Evolutionary conservation across 2,797 vertebrate genomes (phyloP).

Genomic region (Peromyscus eremicus): DNA sequence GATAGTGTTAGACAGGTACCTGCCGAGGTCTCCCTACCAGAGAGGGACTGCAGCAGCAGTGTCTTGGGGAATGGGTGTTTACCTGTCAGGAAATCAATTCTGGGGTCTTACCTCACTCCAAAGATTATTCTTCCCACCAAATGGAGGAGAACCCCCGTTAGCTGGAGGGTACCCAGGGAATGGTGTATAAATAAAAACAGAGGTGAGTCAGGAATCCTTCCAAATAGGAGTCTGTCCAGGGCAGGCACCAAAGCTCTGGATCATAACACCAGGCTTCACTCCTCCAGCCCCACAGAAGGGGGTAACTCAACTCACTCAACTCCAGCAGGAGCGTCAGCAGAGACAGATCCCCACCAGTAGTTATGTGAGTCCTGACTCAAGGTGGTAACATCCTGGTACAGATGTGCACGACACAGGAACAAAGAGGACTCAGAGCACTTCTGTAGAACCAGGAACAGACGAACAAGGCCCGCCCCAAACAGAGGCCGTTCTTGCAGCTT

Average conservation of each 20-base stretch:
- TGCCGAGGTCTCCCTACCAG: neutral
- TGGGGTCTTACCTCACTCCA: neutral
- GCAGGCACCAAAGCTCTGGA: neutral
- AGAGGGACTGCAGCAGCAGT: neutral
- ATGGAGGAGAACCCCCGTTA: neutral
- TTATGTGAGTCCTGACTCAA: constrained; percentile 29
- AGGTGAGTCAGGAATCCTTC: neutral
- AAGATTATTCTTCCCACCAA: constrained; percentile 25
- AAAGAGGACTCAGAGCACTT: constrained; percentile 61
- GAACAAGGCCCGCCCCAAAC: constrained; percentile 12
- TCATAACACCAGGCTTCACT: neutral
- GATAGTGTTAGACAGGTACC: neutral
- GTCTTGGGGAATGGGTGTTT: neutral
- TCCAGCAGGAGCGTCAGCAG: neutral
- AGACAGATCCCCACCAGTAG: neutral
- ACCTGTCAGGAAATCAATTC: constrained; percentile 4
- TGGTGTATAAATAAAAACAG: neutral
- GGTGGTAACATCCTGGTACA: constrained; percentile 57
- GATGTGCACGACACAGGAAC: constrained; percentile 36
- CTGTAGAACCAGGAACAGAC: neutral
- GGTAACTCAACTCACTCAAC: no score
- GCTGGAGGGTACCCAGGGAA: neutral
- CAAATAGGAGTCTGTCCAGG: neutral
- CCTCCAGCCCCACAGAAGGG: rapidly evolving
- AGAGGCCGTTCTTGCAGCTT: constrained; percentile 68